Conservation (phyloP, 1,140 invertebrate genomes). For the Orchesella cincta region DNA sequence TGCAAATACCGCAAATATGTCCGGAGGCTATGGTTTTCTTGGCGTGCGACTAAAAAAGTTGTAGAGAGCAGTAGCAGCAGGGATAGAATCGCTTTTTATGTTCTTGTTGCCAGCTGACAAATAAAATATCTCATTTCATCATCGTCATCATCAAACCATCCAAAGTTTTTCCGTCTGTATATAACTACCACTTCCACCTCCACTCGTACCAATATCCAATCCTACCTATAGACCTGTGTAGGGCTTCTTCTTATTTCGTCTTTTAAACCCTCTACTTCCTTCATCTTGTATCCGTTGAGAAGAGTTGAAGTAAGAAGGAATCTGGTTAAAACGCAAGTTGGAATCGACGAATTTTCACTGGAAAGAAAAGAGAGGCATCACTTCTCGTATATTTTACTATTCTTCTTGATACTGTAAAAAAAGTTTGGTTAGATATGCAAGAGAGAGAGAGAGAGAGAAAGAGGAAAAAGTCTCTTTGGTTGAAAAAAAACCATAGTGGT, state of each 20-base stretch:
- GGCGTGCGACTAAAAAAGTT: constrained; percentile 12
- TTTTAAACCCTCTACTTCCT: background rate
- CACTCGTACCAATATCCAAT: background rate
- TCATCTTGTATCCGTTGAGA: background rate
- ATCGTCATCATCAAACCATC: constrained; percentile 15
- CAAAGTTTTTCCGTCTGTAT: background rate
- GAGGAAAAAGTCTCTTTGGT: background rate
- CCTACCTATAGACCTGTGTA: background rate
- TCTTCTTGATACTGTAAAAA: background rate
- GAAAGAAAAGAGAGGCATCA: background rate
- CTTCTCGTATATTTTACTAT: background rate
- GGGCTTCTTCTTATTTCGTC: background rate
- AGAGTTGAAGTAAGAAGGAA: constrained; percentile 4
- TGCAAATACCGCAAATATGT: no score
- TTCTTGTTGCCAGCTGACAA: constrained; percentile 18
- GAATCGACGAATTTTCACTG: constrained; percentile 13
- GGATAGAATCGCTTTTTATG: background rate
- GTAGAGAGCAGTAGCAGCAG: background rate
- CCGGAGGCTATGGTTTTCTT: background rate
- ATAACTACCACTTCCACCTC: background rate
- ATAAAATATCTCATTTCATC: constrained; percentile 24
- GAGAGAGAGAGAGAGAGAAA: no score
- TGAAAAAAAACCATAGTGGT: no score
- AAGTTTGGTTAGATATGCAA: background rate
- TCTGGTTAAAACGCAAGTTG: constrained; percentile 25